Percentiles rank a stretch among this genome's conserved stretches.
These are phyloP conservation scores for Biston stratarius DNA, from an alignment of 2,888 invertebrate species.

Conservation along the genomic window DNA sequence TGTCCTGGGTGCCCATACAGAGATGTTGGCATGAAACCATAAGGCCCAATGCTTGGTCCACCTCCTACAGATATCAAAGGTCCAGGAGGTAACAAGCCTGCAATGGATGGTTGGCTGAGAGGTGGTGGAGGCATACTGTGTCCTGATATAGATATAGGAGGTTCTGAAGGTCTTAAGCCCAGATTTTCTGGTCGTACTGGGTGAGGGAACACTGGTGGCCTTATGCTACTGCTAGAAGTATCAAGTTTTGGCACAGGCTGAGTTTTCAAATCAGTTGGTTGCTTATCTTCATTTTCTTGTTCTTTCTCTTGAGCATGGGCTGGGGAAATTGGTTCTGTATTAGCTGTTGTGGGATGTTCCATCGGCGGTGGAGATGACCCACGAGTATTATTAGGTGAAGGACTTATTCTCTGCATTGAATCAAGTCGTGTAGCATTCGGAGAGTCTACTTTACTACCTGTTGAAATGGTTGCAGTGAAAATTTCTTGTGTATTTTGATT, in stretches of 20 bases:
- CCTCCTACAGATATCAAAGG: conserved; percentile 88
- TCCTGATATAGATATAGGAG: conserved; percentile 69
- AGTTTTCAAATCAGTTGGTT: conserved; percentile 79
- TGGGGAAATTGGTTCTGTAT: conserved; percentile 79
- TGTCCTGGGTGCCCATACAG: conserved; percentile 75
- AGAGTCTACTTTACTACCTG: conserved; percentile 76
- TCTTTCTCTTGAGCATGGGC: conserved; percentile 80
- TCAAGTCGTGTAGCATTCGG: conserved; percentile 77
- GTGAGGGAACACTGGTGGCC: conserved; percentile 72
- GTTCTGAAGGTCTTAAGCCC: conserved; percentile 72
- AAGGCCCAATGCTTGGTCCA: conserved; percentile 85
- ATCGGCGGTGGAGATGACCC: conserved; percentile 76
- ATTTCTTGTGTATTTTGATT: conserved; percentile 81
- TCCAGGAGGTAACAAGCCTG: conserved; percentile 85
- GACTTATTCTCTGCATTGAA: conserved; percentile 77
- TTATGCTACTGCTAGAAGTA: conserved; percentile 59
- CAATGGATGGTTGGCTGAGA: conserved; percentile 85
- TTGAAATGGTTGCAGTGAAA: conserved; percentile 81
- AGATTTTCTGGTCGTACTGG: conserved; percentile 76
- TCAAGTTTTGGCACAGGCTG: conserved; percentile 73
- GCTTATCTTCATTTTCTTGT: conserved; percentile 77
- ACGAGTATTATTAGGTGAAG: conserved; percentile 75
- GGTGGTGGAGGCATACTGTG: conserved; percentile 78
- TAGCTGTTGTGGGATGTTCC: conserved; percentile 75
- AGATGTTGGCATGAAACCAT: conserved; percentile 87